A percentile compares a stretch with the other conserved stretches of the same genome.
Conservation (phyloP, 2,113 vertebrate genomes). For the Eublepharis macularius region DNA sequence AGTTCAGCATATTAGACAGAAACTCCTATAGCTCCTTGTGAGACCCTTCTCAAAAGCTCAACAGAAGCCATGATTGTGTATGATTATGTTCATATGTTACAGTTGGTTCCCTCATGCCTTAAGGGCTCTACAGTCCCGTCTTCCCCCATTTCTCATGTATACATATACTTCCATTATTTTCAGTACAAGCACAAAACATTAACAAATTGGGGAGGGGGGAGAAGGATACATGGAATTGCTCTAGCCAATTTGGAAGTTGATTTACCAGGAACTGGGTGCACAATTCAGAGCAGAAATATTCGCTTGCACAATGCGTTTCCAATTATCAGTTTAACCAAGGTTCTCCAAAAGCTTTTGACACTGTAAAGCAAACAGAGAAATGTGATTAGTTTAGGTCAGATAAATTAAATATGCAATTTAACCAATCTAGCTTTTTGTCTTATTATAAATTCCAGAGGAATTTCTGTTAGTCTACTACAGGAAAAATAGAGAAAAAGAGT, state of each 20-base stretch:
- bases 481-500: no score
- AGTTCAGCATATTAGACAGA: no score
- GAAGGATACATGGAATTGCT: background rate
- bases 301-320: slow-evolving; percentile 44
- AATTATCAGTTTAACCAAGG: slow-evolving; percentile 26
- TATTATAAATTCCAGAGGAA: background rate
- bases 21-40: no score
- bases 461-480: no score
- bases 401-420: background rate
- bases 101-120: no score
- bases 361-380: slow-evolving; percentile 6
- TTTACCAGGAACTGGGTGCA: slow-evolving; percentile 29
- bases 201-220: background rate
- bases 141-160: no score
- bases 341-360: slow-evolving; percentile 45
- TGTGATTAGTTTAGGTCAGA: slow-evolving; percentile 7
- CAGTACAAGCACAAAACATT: background rate
- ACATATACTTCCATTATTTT: background rate
- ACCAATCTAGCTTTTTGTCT: slow-evolving; percentile 39
- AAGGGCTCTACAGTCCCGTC: no score
- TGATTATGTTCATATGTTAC: no score
- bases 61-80: no score
- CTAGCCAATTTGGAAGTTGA: slow-evolving; percentile 13
- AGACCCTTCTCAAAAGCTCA: no score
- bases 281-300: slow-evolving; percentile 31